Evolutionary conservation across 1,140 invertebrate species (phyloP).

Genomic region (Melipona quadrifasciata): DNA sequence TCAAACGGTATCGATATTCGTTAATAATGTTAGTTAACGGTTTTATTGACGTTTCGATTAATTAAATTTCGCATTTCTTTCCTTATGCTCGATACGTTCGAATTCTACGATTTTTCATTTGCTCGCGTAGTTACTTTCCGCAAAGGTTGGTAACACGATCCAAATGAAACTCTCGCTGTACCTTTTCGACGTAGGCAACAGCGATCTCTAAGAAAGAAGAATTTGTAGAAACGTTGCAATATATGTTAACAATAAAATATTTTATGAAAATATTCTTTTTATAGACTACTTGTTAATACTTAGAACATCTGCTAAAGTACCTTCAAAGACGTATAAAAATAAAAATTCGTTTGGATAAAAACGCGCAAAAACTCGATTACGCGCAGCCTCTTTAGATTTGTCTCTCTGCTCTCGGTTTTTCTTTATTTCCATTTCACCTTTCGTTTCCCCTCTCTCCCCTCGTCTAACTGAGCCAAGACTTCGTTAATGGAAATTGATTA

Average conservation of each 20-base stretch:
- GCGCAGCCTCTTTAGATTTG: slow-evolving; percentile 36
- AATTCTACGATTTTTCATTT: too few species aligned
- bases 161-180: too few species aligned
- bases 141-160: too few species aligned
- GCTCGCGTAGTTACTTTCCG: too few species aligned
- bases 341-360: slow-evolving; percentile 23
- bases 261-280: too few species aligned
- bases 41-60: neutral
- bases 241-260: too few species aligned
- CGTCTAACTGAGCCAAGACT: slow-evolving; percentile 59
- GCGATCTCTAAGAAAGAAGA: too few species aligned
- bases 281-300: too few species aligned
- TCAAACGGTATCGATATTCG: neutral
- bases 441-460: slow-evolving; percentile 52
- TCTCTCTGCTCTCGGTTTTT: slow-evolving; percentile 40
- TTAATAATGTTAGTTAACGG: neutral
- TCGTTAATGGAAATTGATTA: slow-evolving; percentile 80
- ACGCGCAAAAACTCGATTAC: slow-evolving; percentile 52
- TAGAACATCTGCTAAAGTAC: too few species aligned
- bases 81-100: fast-evolving
- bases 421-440: slow-evolving; percentile 53
- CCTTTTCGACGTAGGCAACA: too few species aligned
- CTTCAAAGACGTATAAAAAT: neutral
- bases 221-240: too few species aligned
- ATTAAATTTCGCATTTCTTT: neutral